phyloP scores from a whole-genome alignment of 2,888 invertebrate genomes.

The Melipona bicolor region DNA sequence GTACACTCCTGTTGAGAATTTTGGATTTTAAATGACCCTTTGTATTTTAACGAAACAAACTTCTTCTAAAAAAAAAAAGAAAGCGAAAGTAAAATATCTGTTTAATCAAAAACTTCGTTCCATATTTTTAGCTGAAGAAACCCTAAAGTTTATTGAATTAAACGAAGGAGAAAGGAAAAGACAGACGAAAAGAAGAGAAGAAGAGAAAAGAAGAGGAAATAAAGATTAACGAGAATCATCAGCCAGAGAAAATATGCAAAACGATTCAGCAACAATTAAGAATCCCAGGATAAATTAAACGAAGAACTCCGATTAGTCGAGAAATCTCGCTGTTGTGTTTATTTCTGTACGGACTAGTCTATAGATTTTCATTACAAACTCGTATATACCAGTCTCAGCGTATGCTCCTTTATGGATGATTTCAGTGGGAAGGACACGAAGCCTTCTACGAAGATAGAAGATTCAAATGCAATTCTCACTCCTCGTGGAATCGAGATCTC shows the following conservation, averaged over 20 bases:
- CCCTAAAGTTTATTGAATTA: neutral
- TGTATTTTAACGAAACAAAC: too few relatives aligned
- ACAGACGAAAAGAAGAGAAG: neutral
- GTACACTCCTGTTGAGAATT: too few relatives aligned
- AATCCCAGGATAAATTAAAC: constrained; percentile 20
- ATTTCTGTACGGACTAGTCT: neutral
- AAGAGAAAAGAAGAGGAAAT: neutral
- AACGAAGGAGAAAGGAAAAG: neutral
- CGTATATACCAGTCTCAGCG: constrained; percentile 13
- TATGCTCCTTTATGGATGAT: neutral
- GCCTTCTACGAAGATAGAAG: neutral
- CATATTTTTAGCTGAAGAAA: neutral
- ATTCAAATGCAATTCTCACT: constrained; percentile 1
- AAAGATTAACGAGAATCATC: neutral
- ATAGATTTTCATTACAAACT: constrained; percentile 51
- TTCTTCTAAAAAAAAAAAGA: too few relatives aligned
- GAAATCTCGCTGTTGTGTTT: neutral
- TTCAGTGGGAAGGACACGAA: neutral
- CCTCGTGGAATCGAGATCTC: constrained; percentile 8
- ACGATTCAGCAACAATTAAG: constrained; percentile 30
- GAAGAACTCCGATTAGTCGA: neutral
- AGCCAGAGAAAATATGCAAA: neutral
- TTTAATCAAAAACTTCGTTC: too few relatives aligned
- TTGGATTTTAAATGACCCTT: too few relatives aligned
- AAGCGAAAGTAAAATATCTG: too few relatives aligned